Evolutionary conservation across 2,113 vertebrate species (phyloP).

Genomic region (Tragelaphus strepsiceros): DNA sequence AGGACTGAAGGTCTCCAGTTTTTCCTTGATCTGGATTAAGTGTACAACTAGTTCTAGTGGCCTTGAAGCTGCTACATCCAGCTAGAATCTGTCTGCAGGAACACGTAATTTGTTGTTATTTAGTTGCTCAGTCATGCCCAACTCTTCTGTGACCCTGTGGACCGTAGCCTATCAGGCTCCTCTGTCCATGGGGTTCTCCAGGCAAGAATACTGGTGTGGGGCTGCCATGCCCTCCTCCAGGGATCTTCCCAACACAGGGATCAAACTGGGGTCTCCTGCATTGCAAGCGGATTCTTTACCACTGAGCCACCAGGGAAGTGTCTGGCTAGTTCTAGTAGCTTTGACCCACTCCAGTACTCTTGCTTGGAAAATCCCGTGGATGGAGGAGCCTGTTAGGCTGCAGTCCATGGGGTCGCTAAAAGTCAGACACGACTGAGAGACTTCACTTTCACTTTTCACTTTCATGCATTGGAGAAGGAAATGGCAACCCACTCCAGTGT

Average conservation of each 20-base stretch:
- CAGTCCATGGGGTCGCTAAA: too few species aligned
- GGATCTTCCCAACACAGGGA: not conserved
- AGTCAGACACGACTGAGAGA: too few species aligned
- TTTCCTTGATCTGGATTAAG: not conserved
- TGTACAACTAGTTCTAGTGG: not conserved
- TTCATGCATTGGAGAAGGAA: too few species aligned
- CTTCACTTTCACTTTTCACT: too few species aligned
- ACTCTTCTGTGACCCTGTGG: not conserved
- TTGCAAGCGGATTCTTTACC: not conserved
- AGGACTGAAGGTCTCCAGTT: not conserved
- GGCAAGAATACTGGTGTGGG: not conserved
- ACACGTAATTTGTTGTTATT: not conserved
- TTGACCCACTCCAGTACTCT: not conserved
- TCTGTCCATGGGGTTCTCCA: not conserved
- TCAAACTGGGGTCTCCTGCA: not conserved
- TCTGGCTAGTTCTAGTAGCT: not conserved
- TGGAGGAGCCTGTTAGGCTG: too few species aligned
- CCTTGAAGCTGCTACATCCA: not conserved
- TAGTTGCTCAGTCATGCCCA: not conserved
- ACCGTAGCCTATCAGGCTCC: not conserved
- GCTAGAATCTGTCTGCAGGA: not conserved
- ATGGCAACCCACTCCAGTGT: too few species aligned
- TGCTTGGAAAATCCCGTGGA: too few species aligned
- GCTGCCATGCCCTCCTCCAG: not conserved
- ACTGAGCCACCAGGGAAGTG: not conserved